Conservation (phyloP, 2,888 invertebrate species). For the Aphelenchoides bicaudatus region DNA sequence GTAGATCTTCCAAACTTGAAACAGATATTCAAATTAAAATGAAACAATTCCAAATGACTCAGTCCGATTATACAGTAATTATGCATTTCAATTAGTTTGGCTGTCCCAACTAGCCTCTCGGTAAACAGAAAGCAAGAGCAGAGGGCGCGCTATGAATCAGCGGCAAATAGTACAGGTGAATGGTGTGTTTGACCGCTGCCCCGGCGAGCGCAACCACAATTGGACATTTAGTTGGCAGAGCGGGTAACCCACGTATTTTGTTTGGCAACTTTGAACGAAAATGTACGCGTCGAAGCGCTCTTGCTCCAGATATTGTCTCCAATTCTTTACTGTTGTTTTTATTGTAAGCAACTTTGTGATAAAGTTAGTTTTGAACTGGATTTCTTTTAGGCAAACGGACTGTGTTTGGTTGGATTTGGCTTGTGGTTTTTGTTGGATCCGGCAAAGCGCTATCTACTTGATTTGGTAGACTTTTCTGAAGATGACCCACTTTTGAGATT, state of each 20-base stretch:
- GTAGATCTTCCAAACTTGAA: too few species aligned
- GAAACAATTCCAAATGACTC: too few species aligned
- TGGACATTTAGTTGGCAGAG: too few species aligned
- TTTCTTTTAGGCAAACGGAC: slow-evolving; percentile 38
- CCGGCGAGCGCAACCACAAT: background rate
- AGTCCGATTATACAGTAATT: too few species aligned
- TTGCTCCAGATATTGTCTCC: background rate
- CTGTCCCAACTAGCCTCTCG: background rate
- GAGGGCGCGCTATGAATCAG: background rate
- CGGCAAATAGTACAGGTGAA: background rate
- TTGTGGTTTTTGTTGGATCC: slow-evolving; percentile 59
- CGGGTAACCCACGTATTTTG: too few species aligned
- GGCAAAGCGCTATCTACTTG: slow-evolving; percentile 51
- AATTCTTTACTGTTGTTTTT: slow-evolving; percentile 15
- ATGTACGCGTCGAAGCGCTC: slow-evolving; percentile 6
- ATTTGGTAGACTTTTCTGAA: slow-evolving; percentile 57
- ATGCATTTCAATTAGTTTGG: too few species aligned
- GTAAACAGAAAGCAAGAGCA: background rate
- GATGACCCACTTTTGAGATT: slow-evolving; percentile 50
- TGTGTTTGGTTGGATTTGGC: slow-evolving; percentile 51
- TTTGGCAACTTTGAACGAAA: too few species aligned
- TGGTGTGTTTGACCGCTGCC: background rate
- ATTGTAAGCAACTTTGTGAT: slow-evolving; percentile 14
- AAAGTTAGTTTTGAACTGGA: background rate
- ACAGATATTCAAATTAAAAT: too few species aligned